Conservation (phyloP, 2,888 invertebrate species). For the Hemistola chrysoprasaria region DNA sequence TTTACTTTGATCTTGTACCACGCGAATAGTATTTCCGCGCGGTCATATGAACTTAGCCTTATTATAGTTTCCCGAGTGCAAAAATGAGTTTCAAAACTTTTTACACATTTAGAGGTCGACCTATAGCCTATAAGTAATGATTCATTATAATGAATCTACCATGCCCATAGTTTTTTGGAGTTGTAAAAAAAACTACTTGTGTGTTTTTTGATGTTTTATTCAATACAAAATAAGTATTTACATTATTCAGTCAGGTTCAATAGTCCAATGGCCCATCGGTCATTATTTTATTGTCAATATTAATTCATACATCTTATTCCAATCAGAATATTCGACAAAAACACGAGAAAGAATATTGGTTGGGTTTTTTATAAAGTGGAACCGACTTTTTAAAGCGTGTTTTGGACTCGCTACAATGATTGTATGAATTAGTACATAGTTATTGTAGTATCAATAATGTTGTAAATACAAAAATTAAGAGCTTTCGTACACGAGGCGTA, state of each 20-base stretch:
- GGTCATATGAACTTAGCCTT: too few relatives aligned
- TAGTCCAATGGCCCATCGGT: constrained; percentile 40
- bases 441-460: constrained; percentile 11
- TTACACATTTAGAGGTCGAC: too few relatives aligned
- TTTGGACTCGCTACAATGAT: neutral
- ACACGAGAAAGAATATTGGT: neutral
- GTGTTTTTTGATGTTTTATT: constrained; percentile 66
- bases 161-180: too few relatives aligned
- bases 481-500: too few relatives aligned
- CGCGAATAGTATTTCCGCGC: too few relatives aligned
- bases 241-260: constrained; percentile 79
- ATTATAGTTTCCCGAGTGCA: too few relatives aligned
- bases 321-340: constrained; percentile 2
- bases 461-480: constrained; percentile 22
- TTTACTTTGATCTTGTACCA: too few relatives aligned
- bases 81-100: too few relatives aligned
- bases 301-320: constrained; percentile 21
- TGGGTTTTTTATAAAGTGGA: constrained; percentile 9
- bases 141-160: too few relatives aligned
- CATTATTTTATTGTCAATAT: constrained; percentile 46
- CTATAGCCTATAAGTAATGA: too few relatives aligned
- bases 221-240: constrained; percentile 73
- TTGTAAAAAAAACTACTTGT: too few relatives aligned
- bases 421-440: constrained; percentile 15
- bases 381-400: neutral